Evolutionary conservation across 1,140 invertebrate species (phyloP), one percentile per base, ranked within the genome.

Genomic region (Samia ricini): DNA sequence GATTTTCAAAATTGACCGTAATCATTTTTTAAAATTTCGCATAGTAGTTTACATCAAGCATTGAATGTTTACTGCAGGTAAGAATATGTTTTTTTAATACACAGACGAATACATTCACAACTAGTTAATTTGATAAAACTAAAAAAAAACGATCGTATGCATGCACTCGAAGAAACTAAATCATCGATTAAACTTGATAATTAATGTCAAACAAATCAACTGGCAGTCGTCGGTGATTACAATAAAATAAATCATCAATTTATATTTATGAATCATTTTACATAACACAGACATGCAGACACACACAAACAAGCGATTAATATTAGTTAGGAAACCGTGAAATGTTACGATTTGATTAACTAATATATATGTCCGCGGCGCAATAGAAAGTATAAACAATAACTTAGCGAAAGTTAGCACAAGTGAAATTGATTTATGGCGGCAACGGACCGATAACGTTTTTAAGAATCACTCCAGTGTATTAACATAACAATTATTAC

Each of bases 341-440:
- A 83, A 81, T 78, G 74, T 74, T 78, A 77, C 75, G 71, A 80
- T 82, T 83, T 72, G 76, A 77, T 76, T 72, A 64, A 69, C 60
- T 67, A 81, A 81, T 80, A 69, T 66, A 66, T 52, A 56, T 67
- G 60, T 74, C 66, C 66, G 54, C 71, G 74, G 72, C 59, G 54
- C 69, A 77, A 79, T 88, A 89, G 87, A 89, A 88, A 89, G 85
- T 88, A 83, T 83, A 88, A 89, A 89, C 84, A 89, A 88, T 89
- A 87, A 83, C 67, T 81, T 72, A 66, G 84, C 83, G 87, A 89
- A 89, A 89, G 85, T 79, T 80, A 79, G 77, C 76, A 75, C 66
- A 64, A 71, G 87, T 80, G 87, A 89, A 88, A 88, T 89, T 89
- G 87, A 89, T 89, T 89, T 89, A 89, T 89, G 62, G 66, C 59